A percentile compares a stretch with the other conserved stretches of the same genome.
phyloP scores from a whole-genome alignment of 2,888 invertebrate species.

The Phaedon cochleariae region DNA sequence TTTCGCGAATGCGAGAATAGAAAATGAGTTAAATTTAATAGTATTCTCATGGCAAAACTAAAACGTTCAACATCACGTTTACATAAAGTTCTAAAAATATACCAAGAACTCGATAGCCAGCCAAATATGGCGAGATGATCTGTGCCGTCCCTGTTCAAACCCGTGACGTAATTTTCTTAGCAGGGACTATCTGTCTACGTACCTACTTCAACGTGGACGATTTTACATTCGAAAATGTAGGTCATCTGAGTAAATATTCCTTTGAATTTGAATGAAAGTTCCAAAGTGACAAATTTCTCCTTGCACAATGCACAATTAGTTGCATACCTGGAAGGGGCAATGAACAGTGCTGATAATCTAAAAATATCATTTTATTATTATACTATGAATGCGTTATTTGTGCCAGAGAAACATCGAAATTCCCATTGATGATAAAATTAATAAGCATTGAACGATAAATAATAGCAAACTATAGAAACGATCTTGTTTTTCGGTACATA shows the following conservation, averaged over 20 bases:
- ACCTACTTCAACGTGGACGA: neutral
- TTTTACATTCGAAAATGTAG: slow-evolving; percentile 16
- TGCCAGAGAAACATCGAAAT: neutral
- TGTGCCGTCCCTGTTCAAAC: slow-evolving; percentile 26
- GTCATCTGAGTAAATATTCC: slow-evolving; percentile 21
- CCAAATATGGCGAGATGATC: slow-evolving; percentile 48
- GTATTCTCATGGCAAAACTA: slow-evolving; percentile 6
- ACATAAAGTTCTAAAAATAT: slow-evolving; percentile 45
- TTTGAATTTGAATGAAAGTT: slow-evolving; percentile 6
- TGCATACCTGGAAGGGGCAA: slow-evolving; percentile 20
- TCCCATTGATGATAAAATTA: no score
- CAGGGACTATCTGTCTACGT: slow-evolving; percentile 18
- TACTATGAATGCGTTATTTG: neutral
- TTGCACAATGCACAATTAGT: slow-evolving; percentile 23
- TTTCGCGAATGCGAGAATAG: neutral
- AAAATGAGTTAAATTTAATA: neutral
- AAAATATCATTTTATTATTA: slow-evolving; percentile 1
- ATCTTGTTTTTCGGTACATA: neutral
- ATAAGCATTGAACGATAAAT: neutral
- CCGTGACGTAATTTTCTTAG: slow-evolving; percentile 40
- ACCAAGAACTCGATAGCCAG: slow-evolving; percentile 45
- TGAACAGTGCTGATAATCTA: neutral
- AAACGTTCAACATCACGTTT: slow-evolving; percentile 19
- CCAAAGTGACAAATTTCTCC: slow-evolving; percentile 7
- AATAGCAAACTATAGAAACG: neutral